A percentile compares a stretch with the other conserved stretches of the same genome.
phyloP scores from a whole-genome alignment of 2,113 vertebrate species.

The Triplophysa tibetana region DNA sequence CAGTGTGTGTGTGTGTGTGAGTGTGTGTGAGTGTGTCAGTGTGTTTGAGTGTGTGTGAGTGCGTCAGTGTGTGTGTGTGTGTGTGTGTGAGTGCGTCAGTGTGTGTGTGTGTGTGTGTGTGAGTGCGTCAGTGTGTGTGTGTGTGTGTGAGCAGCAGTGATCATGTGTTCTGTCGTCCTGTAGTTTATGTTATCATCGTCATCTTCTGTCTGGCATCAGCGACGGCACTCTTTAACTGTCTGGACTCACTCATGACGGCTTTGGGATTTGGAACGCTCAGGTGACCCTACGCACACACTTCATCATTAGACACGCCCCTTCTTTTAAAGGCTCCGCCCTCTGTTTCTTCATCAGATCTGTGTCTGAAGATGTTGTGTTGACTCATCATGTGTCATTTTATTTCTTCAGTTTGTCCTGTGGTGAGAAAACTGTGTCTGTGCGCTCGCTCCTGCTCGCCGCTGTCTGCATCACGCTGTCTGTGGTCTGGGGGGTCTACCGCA shows the following conservation, averaged over 20 bases:
- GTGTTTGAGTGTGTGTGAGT: not conserved
- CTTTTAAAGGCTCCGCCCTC: no score
- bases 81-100: not conserved
- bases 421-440: conserved; percentile 77
- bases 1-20: not conserved
- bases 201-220: conserved; percentile 92
- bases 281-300: conserved; percentile 66
- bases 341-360: no score
- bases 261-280: conserved; percentile 79
- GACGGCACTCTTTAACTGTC: conserved; percentile 87
- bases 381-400: conserved; percentile 36
- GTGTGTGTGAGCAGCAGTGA: not conserved
- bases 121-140: conserved; percentile 65
- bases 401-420: conserved; percentile 74
- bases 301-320: no score
- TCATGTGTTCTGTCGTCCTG: conserved; percentile 45
- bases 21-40: not conserved
- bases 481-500: conserved; percentile 89
- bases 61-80: no score
- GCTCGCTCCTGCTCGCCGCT: conserved; percentile 81
- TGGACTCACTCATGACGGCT: conserved; percentile 79
- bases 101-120: not conserved
- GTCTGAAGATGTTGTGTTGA: no score
- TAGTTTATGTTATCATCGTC: conserved; percentile 90
- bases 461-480: conserved; percentile 81